phyloP scores from a whole-genome alignment of 2,113 vertebrate genomes.

The Anas platyrhynchos region DNA sequence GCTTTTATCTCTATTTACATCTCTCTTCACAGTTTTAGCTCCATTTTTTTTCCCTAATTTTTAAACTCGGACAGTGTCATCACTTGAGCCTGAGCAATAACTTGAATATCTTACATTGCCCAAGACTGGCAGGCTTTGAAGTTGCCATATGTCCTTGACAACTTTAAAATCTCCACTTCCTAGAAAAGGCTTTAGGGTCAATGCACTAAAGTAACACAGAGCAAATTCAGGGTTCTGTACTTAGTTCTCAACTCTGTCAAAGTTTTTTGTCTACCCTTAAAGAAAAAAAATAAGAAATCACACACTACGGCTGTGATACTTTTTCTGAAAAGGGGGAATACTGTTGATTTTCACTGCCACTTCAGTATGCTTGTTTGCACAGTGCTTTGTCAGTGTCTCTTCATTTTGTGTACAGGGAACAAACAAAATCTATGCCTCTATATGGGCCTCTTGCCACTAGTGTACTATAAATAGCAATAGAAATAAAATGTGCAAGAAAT shows the following conservation, averaged over 20 bases:
- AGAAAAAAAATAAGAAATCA: background rate
- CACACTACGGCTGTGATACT: fast-evolving
- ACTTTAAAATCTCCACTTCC: background rate
- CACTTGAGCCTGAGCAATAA: background rate
- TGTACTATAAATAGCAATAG: background rate
- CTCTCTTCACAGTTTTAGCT: background rate
- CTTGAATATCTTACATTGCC: background rate
- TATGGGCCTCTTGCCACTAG: background rate
- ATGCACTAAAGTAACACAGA: background rate
- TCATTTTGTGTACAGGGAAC: background rate
- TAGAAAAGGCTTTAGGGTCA: background rate
- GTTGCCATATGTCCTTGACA: background rate
- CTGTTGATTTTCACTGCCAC: background rate
- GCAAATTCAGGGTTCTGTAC: background rate
- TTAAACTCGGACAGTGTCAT: background rate
- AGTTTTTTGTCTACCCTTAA: background rate
- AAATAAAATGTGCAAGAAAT: background rate
- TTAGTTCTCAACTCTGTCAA: background rate
- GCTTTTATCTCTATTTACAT: background rate
- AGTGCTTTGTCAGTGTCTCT: background rate
- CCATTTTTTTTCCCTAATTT: background rate
- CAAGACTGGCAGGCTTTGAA: background rate
- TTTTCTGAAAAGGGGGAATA: background rate
- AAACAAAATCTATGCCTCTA: background rate
- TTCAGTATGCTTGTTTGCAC: background rate